phyloP scores from a whole-genome alignment of 2,797 vertebrate species.

The Spizella passerina region DNA sequence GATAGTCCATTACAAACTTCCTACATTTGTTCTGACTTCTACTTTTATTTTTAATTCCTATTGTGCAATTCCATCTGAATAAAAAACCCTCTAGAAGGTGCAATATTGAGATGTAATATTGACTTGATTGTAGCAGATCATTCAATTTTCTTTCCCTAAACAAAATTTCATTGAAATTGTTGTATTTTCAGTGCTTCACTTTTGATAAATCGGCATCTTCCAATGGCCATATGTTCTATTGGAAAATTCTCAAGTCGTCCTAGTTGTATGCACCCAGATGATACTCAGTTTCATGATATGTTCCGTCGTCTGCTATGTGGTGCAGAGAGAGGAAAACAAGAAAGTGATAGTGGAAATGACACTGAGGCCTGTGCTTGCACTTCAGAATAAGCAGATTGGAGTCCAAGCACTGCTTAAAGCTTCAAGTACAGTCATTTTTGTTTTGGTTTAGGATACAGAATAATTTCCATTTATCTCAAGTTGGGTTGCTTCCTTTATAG shows the following conservation, averaged over 20 bases:
- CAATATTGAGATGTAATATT: conserved; percentile 18
- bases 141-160: neutral
- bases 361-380: neutral
- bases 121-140: neutral
- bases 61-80: neutral
- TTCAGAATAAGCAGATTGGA: neutral
- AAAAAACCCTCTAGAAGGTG: conserved; percentile 12
- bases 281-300: conserved; percentile 37
- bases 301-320: conserved; percentile 26
- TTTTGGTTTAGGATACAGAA: conserved; percentile 57
- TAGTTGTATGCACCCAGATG: conserved; percentile 49
- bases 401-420: neutral
- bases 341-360: conserved; percentile 45
- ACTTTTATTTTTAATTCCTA: conserved; percentile 2
- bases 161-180: conserved; percentile 17
- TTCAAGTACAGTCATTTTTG: neutral
- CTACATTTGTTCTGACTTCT: neutral
- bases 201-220: conserved; percentile 55
- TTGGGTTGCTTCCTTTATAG: neutral
- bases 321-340: conserved; percentile 50
- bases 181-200: conserved; percentile 37
- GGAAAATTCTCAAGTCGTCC: conserved; percentile 51
- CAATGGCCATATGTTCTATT: conserved; percentile 55
- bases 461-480: conserved; percentile 26
- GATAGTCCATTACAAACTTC: conserved; percentile 26